Percentiles rank a stretch among this genome's conserved stretches.
These are phyloP conservation scores for Lacanobia wlatinum DNA, from an alignment of 2,888 invertebrate genomes.

Conservation along the genomic window DNA sequence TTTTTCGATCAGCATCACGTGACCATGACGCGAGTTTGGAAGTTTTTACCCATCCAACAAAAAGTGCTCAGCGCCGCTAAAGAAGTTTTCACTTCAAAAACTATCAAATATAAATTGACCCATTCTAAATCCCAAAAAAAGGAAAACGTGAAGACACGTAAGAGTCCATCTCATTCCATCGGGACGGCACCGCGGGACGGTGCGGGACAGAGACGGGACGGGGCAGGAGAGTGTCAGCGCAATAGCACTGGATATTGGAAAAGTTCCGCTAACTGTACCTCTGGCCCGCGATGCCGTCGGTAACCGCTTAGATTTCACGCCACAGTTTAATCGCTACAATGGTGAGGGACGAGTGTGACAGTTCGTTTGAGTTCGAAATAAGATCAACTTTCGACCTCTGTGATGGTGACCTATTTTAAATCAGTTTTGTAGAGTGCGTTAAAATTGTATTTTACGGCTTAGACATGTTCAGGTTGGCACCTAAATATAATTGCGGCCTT, in stretches of 20 bases:
- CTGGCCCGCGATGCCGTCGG: slow-evolving; percentile 31
- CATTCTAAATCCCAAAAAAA: not conserved
- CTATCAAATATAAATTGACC: too few species aligned
- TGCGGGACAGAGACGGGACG: not conserved
- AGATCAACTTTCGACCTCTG: not conserved
- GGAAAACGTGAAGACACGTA: slow-evolving; percentile 23
- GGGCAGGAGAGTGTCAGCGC: slow-evolving; percentile 12
- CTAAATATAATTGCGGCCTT: too few species aligned
- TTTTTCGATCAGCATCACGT: too few species aligned
- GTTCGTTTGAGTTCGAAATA: slow-evolving; percentile 28
- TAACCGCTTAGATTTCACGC: slow-evolving; percentile 41
- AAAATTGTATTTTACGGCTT: too few species aligned
- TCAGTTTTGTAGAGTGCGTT: too few species aligned
- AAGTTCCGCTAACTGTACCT: slow-evolving; percentile 59
- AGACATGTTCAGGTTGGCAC: too few species aligned
- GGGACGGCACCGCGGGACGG: slow-evolving; percentile 3
- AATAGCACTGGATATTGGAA: slow-evolving; percentile 63
- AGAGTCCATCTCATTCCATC: slow-evolving; percentile 3
- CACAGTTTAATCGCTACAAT: slow-evolving; percentile 43
- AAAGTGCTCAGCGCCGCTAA: too few species aligned
- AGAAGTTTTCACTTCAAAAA: too few species aligned
- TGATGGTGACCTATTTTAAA: not conserved
- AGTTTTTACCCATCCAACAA: too few species aligned
- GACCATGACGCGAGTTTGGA: too few species aligned
- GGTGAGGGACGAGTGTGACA: not conserved